Evolutionary conservation across 2,113 vertebrate species (phyloP), one percentile per base, ranked within the genome.

Genomic region (Machaerirhynchus nigripectus): DNA sequence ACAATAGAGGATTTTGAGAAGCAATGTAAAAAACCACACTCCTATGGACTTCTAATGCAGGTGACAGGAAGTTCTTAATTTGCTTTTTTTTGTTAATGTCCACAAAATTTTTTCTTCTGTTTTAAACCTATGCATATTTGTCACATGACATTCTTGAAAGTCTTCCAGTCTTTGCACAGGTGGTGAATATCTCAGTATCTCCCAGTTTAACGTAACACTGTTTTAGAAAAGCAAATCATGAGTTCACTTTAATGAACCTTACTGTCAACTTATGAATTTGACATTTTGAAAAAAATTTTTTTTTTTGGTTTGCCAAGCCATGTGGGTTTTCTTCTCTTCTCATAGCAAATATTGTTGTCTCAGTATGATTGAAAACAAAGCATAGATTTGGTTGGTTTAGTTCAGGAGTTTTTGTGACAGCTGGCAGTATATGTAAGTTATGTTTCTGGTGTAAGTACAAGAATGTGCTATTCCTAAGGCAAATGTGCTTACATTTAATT

Each of bases 381-480:
- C 53, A 61, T 2, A 23, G 17, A 19, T 53, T 79, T 50, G 5
- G 2, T 28, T 91, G 21, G 2, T 60, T 56, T 73, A 18, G 2
- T 14, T 53, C 27, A n/a, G 9, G 1, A 3, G 2, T 3, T 1
- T 61, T 2, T 74, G 53, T 37, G 4, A 33, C 28, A 76, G 13
- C 22, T 80, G 40, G 11, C n/a, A 94, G 31, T 7, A 49, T 26
- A 69, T 1, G 0, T n/a, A 60, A 69, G 11, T 30, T 68, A 44
- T 61, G 10, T 77, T 75, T 64, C 20, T 77, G 18, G 22, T 70
- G 0, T 30, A 92, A 57, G 11, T 47, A 56, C 3, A 57, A 84
- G 20, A 17, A 55, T 0, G 0, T 13, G 14, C 27, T 67, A 61
- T 59, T 92, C 28, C 12, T 63, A 39, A 86, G 75, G 44, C 28